A percentile compares a stretch with the other conserved stretches of the same genome.
Evolutionary conservation across 2,888 invertebrate species (phyloP).

Genomic region (Netelia melanura): DNA sequence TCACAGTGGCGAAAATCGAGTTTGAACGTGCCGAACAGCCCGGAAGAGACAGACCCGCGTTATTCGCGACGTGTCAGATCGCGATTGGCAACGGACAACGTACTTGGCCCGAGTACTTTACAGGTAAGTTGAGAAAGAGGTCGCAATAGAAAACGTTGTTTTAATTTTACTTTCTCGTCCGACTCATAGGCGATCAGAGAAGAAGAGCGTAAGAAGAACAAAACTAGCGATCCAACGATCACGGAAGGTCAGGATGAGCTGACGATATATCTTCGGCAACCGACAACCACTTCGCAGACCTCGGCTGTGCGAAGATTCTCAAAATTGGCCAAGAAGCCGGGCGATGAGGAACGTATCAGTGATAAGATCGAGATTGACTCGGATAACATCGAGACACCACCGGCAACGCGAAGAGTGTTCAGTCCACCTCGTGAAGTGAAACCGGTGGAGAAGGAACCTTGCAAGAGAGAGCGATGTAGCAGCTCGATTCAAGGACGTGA

Average conservation of each 20-base stretch:
- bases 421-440: constrained; percentile 88
- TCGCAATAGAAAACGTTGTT: not conserved
- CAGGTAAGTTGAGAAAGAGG: constrained; percentile 79
- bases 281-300: constrained; percentile 69
- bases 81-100: constrained; percentile 82
- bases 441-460: constrained; percentile 82
- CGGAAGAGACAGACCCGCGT: constrained; percentile 89
- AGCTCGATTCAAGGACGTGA: constrained; percentile 79
- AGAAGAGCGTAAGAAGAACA: constrained; percentile 83
- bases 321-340: constrained; percentile 74
- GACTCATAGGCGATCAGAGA: constrained; percentile 80
- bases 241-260: constrained; percentile 79
- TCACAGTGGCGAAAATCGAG: constrained; percentile 92
- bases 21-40: constrained; percentile 87
- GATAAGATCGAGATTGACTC: constrained; percentile 94
- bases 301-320: constrained; percentile 76
- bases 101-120: constrained; percentile 82
- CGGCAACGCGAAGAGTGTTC: constrained; percentile 90
- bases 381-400: constrained; percentile 96
- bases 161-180: not conserved
- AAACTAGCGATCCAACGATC: constrained; percentile 70
- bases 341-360: constrained; percentile 81
- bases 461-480: constrained; percentile 81
- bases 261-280: constrained; percentile 82
- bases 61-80: constrained; percentile 85